These are phyloP conservation scores for Thripadectes ignobilis DNA, from an alignment of 2,797 vertebrate species.

Conservation along the genomic window DNA sequence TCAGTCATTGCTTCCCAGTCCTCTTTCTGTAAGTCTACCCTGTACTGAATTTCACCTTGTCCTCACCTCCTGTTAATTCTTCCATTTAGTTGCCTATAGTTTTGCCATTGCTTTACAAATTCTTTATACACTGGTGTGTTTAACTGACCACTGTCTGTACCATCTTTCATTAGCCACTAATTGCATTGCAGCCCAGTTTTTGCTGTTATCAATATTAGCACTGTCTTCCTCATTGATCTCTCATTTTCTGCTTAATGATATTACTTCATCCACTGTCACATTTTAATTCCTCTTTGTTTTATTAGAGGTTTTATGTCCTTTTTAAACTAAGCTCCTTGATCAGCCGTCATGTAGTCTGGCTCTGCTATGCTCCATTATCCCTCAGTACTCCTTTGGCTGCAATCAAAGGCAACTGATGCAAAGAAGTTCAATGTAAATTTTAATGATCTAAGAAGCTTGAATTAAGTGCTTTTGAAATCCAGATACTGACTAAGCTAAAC, in stretches of 20 bases:
- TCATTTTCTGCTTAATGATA: slow-evolving; percentile 15
- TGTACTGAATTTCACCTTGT: background rate
- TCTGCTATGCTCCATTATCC: background rate
- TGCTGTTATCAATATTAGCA: background rate
- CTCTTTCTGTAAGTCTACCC: background rate
- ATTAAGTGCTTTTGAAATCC: background rate
- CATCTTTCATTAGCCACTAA: background rate
- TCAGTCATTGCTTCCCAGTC: background rate
- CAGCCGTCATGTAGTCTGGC: background rate
- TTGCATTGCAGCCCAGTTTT: background rate
- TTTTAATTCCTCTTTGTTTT: slow-evolving; percentile 20
- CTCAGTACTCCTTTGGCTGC: background rate
- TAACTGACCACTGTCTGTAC: background rate
- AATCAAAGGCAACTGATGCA: background rate
- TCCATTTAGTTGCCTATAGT: background rate
- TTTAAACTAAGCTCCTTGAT: background rate
- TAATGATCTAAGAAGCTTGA: background rate
- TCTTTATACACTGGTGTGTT: background rate
- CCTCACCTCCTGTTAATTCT: background rate
- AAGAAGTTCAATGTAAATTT: background rate
- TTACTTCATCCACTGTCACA: background rate
- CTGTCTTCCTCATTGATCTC: background rate
- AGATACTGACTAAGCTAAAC: background rate
- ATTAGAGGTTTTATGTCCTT: background rate
- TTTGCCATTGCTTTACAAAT: background rate